Evolutionary conservation across 2,888 invertebrate species (phyloP), one percentile per base, ranked within the genome.

Genomic region (Linnaemya tessellans): DNA sequence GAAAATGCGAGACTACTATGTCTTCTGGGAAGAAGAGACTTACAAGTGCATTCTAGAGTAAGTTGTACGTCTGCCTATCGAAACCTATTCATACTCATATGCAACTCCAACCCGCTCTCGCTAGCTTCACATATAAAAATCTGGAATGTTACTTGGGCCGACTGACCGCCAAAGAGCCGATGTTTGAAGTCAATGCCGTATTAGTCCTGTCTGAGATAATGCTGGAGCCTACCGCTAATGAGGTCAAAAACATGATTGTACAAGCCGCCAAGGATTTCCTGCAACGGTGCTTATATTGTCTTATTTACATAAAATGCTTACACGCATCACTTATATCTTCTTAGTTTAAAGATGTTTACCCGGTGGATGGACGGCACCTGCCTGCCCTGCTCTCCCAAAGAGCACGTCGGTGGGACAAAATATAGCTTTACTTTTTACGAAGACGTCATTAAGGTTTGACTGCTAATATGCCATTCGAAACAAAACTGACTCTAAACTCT

Each of bases 331-430:
- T 56, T 35, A n/a, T n/a, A n/a, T n/a, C 10, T 56, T 43, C 89
- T 43, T 89, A 96, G 96, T 84, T 91, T 97, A 8, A 96, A 96
- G 88, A 92, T 94, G 0, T 97, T 98, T 89, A 94, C 96, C 0
- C 95, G 98, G 10, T 98, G 98, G 98, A 96, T 97, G 96, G 94
- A 95, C 88, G 95, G 95, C 13, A 96, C 96, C 0, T 98, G 98
- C 89, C 90, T 97, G 0, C 94, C 95, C 51, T 96, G 96, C 84
- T 94, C 94, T 1, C 88, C 89, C 0, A 85, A 90, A 15, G 90
- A 90, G 5, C 94, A 94, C 2, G 94, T 94, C 5, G 60, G 77
- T 7, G 89, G 88, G 20, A 84, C 86, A 62, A 49, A 95, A 94
- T 88, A 95, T 87, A 93, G 94, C 0, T 97, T 96, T 91, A 96